Percentiles rank a stretch among this genome's conserved stretches.
phyloP scores from a whole-genome alignment of 2,888 invertebrate species.

The Adela reaumurella region DNA sequence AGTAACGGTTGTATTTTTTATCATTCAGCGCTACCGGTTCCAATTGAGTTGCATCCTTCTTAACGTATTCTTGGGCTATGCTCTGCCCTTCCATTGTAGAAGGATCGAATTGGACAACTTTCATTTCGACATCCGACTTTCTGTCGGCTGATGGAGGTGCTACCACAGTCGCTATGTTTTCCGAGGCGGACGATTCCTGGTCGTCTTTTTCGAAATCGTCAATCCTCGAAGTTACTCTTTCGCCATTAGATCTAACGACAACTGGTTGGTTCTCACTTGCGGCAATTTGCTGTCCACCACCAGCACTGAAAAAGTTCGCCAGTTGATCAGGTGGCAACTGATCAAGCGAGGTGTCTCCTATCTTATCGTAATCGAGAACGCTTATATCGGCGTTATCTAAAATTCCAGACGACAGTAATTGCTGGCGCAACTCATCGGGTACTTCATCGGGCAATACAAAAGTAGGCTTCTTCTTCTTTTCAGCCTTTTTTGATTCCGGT shows the following conservation, averaged over 20 bases:
- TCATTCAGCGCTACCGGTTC: conserved; percentile 72
- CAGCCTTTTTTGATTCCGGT: conserved; percentile 41
- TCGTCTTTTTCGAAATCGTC: conserved; percentile 45
- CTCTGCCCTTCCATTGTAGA: conserved; percentile 68
- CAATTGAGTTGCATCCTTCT: conserved; percentile 67
- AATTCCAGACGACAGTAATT: conserved; percentile 80
- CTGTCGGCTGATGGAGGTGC: conserved; percentile 17
- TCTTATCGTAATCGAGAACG: conserved; percentile 82
- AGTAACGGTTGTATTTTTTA: conserved; percentile 76
- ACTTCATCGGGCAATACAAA: conserved; percentile 79
- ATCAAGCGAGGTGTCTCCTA: conserved; percentile 80
- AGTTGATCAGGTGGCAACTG: conserved; percentile 81
- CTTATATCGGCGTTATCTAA: conserved; percentile 85
- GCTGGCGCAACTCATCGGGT: conserved; percentile 80
- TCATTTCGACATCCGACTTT: conserved; percentile 71
- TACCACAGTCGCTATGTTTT: conserved; percentile 40
- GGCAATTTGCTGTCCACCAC: conserved; percentile 70
- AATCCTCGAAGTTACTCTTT: conserved; percentile 47
- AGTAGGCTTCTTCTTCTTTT: conserved; percentile 53
- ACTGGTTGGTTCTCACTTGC: conserved; percentile 67
- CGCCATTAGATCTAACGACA: conserved; percentile 62
- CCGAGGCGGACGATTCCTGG: conserved; percentile 56
- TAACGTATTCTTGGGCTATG: conserved; percentile 68
- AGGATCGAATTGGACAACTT: conserved; percentile 80
- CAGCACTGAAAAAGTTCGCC: conserved; percentile 83